Percentiles rank a stretch among this genome's conserved stretches.
These are phyloP conservation scores for Theocolax elegans DNA, from an alignment of 1,140 invertebrate species.

Conservation along the genomic window DNA sequence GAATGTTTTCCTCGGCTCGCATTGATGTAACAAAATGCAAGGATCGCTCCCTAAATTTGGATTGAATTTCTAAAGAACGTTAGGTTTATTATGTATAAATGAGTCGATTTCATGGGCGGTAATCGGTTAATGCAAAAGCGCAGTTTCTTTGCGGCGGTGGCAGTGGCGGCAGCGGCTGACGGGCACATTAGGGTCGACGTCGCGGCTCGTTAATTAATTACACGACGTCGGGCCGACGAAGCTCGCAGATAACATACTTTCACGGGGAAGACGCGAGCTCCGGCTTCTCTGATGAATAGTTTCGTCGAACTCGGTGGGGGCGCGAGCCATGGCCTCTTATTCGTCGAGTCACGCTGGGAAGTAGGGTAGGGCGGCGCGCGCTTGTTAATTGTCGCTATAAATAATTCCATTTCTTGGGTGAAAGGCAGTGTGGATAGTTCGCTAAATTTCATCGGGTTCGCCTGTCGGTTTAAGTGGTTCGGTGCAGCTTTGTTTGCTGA, in stretches of 20 bases:
- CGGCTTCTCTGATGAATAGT: constrained; percentile 19
- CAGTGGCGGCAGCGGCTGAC: not conserved
- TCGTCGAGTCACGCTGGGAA: not conserved
- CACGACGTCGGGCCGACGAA: not conserved
- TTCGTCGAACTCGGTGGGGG: constrained; percentile 14
- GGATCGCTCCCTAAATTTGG: no score
- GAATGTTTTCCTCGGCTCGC: no score
- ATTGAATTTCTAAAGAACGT: no score
- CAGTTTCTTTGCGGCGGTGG: not conserved
- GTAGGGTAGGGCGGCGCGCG: not conserved
- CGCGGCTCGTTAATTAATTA: constrained; percentile 27
- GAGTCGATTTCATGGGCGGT: not conserved
- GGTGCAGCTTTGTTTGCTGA: no score
- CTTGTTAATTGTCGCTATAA: constrained; percentile 5
- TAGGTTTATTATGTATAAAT: constrained; percentile 4
- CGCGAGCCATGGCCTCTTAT: not conserved
- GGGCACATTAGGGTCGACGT: not conserved
- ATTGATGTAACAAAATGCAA: no score
- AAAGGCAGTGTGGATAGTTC: not conserved
- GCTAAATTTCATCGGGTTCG: not conserved
- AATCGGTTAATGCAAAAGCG: not conserved
- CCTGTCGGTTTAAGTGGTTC: no score
- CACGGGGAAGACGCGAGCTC: not conserved
- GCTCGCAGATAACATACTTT: constrained; percentile 21
- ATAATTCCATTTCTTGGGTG: not conserved